phyloP scores from a whole-genome alignment of 1,140 invertebrate species.

The Centruroides vittatus region DNA sequence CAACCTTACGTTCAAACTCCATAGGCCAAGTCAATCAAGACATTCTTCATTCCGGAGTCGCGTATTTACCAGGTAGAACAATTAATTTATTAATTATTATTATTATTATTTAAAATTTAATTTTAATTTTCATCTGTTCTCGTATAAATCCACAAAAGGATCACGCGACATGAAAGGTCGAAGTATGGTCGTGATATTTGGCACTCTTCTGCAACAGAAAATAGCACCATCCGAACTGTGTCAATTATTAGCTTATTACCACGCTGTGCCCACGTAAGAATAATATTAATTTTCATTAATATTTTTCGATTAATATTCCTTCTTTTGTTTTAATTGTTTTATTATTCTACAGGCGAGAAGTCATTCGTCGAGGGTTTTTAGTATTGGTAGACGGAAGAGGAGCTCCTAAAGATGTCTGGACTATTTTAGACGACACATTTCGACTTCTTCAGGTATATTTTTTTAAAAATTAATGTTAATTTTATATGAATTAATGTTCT shows the following conservation, averaged over 20 bases:
- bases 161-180: too few species aligned
- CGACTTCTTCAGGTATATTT: constrained; percentile 24
- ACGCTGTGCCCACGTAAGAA: too few species aligned
- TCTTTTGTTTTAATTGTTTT: not conserved
- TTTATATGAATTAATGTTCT: too few species aligned
- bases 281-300: too few species aligned
- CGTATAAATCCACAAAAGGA: too few species aligned
- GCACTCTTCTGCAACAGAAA: too few species aligned
- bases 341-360: constrained; percentile 11
- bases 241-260: too few species aligned
- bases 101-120: too few species aligned
- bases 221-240: too few species aligned
- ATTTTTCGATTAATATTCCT: not conserved
- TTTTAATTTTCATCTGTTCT: too few species aligned
- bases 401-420: constrained; percentile 14
- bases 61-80: constrained; percentile 12
- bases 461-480: not conserved
- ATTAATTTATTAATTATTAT: too few species aligned
- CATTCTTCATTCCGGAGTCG: constrained; percentile 9
- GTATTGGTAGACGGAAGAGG: constrained; percentile 24
- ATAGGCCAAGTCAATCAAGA: constrained; percentile 11
- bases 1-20: constrained; percentile 1
- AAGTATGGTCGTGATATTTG: too few species aligned
- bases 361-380: constrained; percentile 18
- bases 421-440: constrained; percentile 22